phyloP scores from a whole-genome alignment of 2,113 vertebrate genomes.

The Solea solea region DNA sequence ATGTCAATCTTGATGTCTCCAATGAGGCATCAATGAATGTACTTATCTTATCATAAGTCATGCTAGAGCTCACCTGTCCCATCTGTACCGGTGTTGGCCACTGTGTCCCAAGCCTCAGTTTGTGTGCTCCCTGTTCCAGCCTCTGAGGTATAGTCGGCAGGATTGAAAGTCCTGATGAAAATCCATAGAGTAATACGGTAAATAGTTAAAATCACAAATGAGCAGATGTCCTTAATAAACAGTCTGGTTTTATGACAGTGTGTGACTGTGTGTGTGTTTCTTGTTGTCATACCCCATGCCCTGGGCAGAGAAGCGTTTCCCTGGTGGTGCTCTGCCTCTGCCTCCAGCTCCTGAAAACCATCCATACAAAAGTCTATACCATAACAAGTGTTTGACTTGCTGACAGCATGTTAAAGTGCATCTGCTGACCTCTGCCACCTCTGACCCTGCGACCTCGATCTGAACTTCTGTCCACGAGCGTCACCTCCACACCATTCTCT shows the following conservation, averaged over 20 bases:
- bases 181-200: slow-evolving; percentile 4
- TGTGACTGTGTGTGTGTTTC: background rate
- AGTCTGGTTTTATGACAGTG: background rate
- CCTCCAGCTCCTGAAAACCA: slow-evolving; percentile 85
- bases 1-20: too few relatives aligned
- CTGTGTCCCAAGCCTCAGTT: slow-evolving; percentile 76
- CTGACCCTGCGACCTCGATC: slow-evolving; percentile 88
- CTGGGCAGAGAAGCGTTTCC: slow-evolving; percentile 93
- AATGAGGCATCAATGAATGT: too few relatives aligned
- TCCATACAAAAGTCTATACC: slow-evolving; percentile 25
- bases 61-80: slow-evolving; percentile 70
- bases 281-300: slow-evolving; percentile 91
- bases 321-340: slow-evolving; percentile 86
- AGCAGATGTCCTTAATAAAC: background rate
- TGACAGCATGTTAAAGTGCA: background rate
- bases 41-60: background rate
- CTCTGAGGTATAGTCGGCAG: slow-evolving; percentile 91
- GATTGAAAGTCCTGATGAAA: slow-evolving; percentile 91
- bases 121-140: slow-evolving; percentile 67
- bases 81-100: slow-evolving; percentile 76
- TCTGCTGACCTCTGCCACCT: slow-evolving; percentile 87
- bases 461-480: slow-evolving; percentile 85
- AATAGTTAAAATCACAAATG: background rate
- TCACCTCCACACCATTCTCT: slow-evolving; percentile 93
- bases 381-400: background rate